A percentile compares a stretch with the other conserved stretches of the same genome.
Evolutionary conservation across 2,113 vertebrate species (phyloP).

Genomic region (Macroglossus sobrinus): DNA sequence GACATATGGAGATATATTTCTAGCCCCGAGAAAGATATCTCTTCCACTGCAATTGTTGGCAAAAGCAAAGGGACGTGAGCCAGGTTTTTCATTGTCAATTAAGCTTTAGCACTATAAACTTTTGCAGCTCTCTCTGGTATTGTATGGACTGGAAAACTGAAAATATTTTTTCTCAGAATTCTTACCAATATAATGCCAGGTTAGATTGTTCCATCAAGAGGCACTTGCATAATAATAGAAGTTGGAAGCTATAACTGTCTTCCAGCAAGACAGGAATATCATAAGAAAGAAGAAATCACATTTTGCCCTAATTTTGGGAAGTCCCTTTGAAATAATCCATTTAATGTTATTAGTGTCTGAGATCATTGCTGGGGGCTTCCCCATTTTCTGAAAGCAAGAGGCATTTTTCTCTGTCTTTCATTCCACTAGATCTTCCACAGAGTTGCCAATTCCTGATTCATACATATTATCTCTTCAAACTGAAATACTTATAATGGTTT

Average conservation of each 20-base stretch:
- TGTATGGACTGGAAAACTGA: neutral
- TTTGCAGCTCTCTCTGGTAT: neutral
- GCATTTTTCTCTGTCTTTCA: neutral
- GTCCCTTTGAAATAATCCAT: neutral
- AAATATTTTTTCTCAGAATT: neutral
- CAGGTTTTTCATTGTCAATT: neutral
- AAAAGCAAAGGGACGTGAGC: neutral
- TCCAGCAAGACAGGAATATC: neutral
- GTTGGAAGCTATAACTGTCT: neutral
- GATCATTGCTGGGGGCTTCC: neutral
- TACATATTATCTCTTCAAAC: neutral
- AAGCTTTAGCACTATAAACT: neutral
- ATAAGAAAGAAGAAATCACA: neutral
- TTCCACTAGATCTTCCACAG: neutral
- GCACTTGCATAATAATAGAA: neutral
- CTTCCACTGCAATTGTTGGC: neutral
- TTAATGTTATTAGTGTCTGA: neutral
- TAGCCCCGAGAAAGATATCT: neutral
- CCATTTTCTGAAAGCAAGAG: neutral
- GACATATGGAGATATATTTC: neutral
- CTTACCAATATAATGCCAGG: neutral
- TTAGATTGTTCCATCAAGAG: neutral
- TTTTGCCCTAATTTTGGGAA: neutral
- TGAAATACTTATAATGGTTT: neutral
- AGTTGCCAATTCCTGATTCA: neutral